phyloP scores from a whole-genome alignment of 1,140 invertebrate genomes.

The Galendromus occidentalis region DNA sequence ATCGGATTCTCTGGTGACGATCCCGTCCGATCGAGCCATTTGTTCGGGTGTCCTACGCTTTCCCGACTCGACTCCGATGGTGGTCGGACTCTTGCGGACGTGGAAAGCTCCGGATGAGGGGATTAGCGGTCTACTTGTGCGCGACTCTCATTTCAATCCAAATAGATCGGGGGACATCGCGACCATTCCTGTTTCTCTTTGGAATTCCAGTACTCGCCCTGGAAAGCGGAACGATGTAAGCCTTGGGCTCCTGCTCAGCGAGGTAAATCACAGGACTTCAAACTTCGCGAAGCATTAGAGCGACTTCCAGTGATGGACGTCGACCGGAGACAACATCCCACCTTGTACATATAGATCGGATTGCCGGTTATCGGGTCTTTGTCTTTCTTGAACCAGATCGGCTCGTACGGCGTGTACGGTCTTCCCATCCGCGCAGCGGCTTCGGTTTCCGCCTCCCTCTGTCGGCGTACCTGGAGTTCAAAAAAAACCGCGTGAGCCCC shows the following conservation, averaged over 20 bases:
- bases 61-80: too few species aligned
- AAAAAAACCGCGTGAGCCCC: too few species aligned
- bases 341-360: constrained; percentile 58
- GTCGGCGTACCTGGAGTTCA: constrained; percentile 34
- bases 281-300: neutral
- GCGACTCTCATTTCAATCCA: constrained; percentile 1
- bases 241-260: neutral
- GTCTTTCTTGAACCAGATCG: constrained; percentile 74
- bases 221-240: neutral
- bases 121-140: too few species aligned
- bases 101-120: too few species aligned
- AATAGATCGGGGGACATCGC: constrained; percentile 74
- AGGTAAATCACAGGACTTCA: neutral
- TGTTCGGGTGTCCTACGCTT: too few species aligned
- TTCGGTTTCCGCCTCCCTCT: constrained; percentile 57
- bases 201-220: constrained; percentile 71
- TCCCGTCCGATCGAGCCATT: too few species aligned
- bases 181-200: constrained; percentile 75
- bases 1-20: too few species aligned
- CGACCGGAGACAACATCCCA: neutral
- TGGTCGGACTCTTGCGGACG: too few species aligned
- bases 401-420: constrained; percentile 52
- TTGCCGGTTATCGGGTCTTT: constrained; percentile 55
- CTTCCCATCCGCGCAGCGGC: constrained; percentile 45
- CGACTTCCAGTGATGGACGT: neutral